phyloP scores from a whole-genome alignment of 2,888 invertebrate species.

The Acleris cristana region DNA sequence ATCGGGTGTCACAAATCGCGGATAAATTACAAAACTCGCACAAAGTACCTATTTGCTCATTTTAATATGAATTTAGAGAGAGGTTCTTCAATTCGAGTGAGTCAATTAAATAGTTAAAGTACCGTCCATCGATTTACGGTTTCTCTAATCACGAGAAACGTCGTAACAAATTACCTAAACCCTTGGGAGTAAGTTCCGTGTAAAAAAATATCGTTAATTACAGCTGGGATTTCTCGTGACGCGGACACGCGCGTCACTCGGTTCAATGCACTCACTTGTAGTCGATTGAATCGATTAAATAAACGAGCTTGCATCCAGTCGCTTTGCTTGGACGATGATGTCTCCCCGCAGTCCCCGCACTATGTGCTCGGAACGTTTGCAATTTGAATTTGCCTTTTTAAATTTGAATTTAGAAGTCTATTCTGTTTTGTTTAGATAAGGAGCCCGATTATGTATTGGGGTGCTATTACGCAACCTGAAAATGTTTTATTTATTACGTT shows the following conservation, averaged over 20 bases:
- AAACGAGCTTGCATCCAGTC: constrained; percentile 47
- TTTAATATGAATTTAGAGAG: background rate
- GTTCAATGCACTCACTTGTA: constrained; percentile 58
- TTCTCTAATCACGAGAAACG: constrained; percentile 24
- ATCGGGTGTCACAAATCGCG: too few relatives aligned
- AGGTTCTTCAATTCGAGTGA: background rate
- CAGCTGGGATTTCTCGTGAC: constrained; percentile 33
- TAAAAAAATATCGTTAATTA: constrained; percentile 36
- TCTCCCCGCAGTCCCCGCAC: constrained; percentile 24
- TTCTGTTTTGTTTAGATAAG: constrained; percentile 16
- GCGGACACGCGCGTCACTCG: constrained; percentile 49
- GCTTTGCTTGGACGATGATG: constrained; percentile 13
- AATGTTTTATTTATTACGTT: background rate
- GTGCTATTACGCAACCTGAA: background rate
- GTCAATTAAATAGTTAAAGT: background rate
- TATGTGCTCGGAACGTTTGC: constrained; percentile 4
- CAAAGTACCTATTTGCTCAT: too few relatives aligned
- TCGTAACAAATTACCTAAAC: constrained; percentile 25
- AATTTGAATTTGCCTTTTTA: constrained; percentile 24
- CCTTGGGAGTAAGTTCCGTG: constrained; percentile 29
- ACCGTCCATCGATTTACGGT: constrained; percentile 4
- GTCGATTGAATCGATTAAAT: constrained; percentile 57
- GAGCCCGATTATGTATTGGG: background rate
- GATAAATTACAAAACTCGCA: too few relatives aligned
- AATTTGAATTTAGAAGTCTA: constrained; percentile 23